Base-by-base conservation (phyloP, 2,888 invertebrate species). In the Stenichneumon culpator region DNA sequence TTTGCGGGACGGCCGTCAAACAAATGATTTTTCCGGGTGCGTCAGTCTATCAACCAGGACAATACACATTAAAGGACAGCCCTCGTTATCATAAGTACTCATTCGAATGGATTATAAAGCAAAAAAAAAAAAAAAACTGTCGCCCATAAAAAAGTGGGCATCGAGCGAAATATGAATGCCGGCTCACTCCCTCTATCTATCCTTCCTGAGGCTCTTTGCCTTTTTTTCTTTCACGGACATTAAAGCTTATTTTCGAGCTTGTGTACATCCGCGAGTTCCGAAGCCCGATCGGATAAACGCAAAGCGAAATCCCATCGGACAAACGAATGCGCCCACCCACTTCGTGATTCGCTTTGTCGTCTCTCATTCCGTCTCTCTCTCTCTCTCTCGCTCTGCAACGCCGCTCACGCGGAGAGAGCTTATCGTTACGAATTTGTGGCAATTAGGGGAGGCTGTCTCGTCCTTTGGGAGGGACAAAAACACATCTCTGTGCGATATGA, bases 401-500 rank as follows among this genome's bases (percentile, higher is more conserved):
- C 36, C 47, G 32, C 32, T 47, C 68, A 39, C 50, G n/a, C 19
- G 44, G 11, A 16, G 44, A 14, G 11, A 22, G 67, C 75, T 78
- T 69, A 69, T 57, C 19, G 44, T 44, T 69, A 32, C 19, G 36
- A 22, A 60, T 60, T 28, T 69, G 44, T 44, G 78, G 60, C 78
- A 78, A 69, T 69, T 78, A 69, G 57, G 14, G 25, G 60, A 19
- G 32, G 57, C 32, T n/a, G 4, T 47, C 7, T 19, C 19, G 63
- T 14, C 57, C 28, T 60, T 63, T 47, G 60, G 60, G 63, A 28
- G 16, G 16, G 6, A 32, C 63, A 16, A 16, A 63, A 16, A 32
- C 28, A 63, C 28, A n/a, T 11, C n/a, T 14, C 32, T 32, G 16
- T 32, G 32, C n/a, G 32, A 32, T 28, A 65, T 19, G 50, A 32